Base-by-base conservation (phyloP, 2,888 invertebrate species). In the Capitulum mitella region DNA sequence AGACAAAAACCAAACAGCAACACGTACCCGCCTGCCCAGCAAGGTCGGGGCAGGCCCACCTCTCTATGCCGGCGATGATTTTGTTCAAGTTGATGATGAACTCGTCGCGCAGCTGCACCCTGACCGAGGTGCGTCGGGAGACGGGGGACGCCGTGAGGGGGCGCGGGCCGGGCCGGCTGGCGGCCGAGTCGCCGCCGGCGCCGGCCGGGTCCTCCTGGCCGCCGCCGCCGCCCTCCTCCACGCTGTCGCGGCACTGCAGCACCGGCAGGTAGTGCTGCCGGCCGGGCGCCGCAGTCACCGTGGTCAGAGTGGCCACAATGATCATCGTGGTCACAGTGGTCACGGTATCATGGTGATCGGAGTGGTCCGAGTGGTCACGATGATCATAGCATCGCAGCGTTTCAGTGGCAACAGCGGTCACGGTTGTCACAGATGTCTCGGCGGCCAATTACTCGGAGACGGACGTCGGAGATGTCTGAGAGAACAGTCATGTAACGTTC, bases 41-140 rank as follows among this genome's bases (percentile, higher is more conserved):
- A n/a, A n/a, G n/a, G n/a, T n/a, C n/a, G n/a, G n/a, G n/a, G n/a
- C 16, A 64, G 1, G 8, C 43, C 29, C 51, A 85, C 86, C 88
- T 88, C 8, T 86, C 86, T 26, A 90, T 87, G 81, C 87, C 87
- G 6, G 85, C 83, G 16, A 87, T 85, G 80, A 90, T 88, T 79
- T 88, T 88, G 54, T 86, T 85, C 82, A 89, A 85, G 84, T 89
- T 88, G 58, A 86, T 84, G 10, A 87, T 82, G 78, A 89, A 85
- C 80, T 89, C 89, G 81, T 87, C 87, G 83, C 87, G 85, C 19
- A 88, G 84, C 80, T 87, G 85, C 26, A 70, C 8, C 22, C 70
- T 37, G 37, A 70, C 40, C 22, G 70, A 70, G 37, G 70, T 70
- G 40, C 70, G 70, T 5, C 70, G 70, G 37, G 3, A 6, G 3